A percentile compares a stretch with the other conserved stretches of the same genome.
Evolutionary conservation across 2,888 invertebrate species (phyloP).

Genomic region (Chymomyza caudatula): DNA sequence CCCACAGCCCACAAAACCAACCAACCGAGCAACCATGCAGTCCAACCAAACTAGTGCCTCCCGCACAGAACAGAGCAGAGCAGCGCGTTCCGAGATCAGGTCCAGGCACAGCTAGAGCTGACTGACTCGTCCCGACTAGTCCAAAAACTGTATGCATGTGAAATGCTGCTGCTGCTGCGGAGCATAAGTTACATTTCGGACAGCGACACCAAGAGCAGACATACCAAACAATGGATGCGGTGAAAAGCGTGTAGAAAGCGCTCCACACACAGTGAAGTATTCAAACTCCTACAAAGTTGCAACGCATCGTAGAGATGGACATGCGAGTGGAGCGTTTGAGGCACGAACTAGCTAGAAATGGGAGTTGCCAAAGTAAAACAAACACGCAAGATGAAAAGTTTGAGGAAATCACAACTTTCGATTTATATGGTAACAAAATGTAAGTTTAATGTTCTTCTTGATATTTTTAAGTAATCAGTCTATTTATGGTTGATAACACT

Average conservation of each 20-base stretch:
- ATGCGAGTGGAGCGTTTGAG: no score
- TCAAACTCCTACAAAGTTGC: background rate
- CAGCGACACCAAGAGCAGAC: slow-evolving; percentile 24
- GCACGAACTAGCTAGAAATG: no score
- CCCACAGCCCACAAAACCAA: background rate
- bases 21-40: background rate
- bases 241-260: background rate
- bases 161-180: slow-evolving; percentile 38
- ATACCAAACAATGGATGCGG: background rate
- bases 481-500: no score
- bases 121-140: background rate
- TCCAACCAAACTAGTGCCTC: slow-evolving; percentile 33
- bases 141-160: slow-evolving; percentile 29
- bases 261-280: slow-evolving; percentile 5
- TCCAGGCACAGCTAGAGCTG: background rate
- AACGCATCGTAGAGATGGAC: background rate
- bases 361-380: no score
- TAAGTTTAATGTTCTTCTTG: no score
- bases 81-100: background rate
- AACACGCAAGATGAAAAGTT: no score
- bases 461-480: no score
- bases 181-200: slow-evolving; percentile 61
- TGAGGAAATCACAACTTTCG: no score
- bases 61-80: background rate
- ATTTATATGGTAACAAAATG: no score